These are phyloP conservation scores for Meandrusa payeni DNA, from an alignment of 2,888 invertebrate genomes.

Conservation along the genomic window DNA sequence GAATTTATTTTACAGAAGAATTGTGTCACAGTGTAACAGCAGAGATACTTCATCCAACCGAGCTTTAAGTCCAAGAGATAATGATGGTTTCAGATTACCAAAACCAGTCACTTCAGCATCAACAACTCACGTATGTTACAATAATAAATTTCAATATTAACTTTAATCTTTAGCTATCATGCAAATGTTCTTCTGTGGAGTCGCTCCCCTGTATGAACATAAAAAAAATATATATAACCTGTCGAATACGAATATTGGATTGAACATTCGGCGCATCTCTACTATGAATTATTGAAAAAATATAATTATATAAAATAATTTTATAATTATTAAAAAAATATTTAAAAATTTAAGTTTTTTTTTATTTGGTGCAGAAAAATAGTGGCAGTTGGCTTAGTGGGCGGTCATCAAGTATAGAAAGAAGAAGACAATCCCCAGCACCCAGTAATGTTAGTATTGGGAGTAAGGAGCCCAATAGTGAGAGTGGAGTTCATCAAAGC, in stretches of 20 bases:
- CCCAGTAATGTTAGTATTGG: conserved; percentile 26
- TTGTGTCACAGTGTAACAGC: conserved; percentile 73
- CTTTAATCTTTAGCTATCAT: too few species aligned
- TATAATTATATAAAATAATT: too few species aligned
- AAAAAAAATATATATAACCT: too few species aligned
- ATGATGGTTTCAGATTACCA: conserved; percentile 69
- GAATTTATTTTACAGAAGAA: conserved; percentile 51
- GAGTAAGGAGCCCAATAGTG: conserved; percentile 12
- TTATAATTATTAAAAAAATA: too few species aligned
- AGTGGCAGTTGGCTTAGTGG: conserved; percentile 51
- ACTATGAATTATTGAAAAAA: too few species aligned
- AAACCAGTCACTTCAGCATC: conserved; percentile 54
- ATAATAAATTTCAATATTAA: too few species aligned
- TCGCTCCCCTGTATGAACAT: too few species aligned
- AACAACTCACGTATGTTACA: conserved; percentile 59
- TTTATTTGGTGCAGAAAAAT: conserved; percentile 42
- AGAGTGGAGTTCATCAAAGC: conserved; percentile 28
- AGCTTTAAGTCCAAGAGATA: conserved; percentile 63
- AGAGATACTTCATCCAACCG: conserved; percentile 65
- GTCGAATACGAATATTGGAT: too few species aligned
- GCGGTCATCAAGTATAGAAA: conserved; percentile 54
- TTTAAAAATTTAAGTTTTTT: too few species aligned
- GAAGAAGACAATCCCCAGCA: conserved; percentile 55
- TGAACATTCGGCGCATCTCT: too few species aligned
- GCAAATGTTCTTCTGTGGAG: too few species aligned